Evolutionary conservation across 2,113 vertebrate species (phyloP).

Genomic region (Dromas ardeola): DNA sequence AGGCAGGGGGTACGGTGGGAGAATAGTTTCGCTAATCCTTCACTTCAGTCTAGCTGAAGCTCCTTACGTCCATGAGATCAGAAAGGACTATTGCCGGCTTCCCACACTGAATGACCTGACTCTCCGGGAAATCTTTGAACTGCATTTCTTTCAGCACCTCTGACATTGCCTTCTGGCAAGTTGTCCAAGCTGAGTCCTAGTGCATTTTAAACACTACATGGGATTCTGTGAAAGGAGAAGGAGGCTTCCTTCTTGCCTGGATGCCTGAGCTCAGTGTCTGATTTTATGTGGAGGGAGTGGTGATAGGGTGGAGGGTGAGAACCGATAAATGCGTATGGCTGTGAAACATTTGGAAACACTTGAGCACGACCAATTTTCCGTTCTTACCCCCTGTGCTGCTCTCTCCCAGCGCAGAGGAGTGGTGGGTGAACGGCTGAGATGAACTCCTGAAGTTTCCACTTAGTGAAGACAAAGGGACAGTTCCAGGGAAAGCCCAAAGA

Average conservation of each 20-base stretch:
- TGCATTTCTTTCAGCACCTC: conserved; percentile 51
- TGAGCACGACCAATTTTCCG: conserved; percentile 4
- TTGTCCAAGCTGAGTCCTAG: conserved; percentile 12
- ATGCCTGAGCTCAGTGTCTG: not conserved
- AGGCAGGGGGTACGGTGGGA: conserved; percentile 33
- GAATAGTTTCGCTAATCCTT: conserved; percentile 45
- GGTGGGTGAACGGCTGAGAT: conserved; percentile 13
- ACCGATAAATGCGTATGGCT: conserved; percentile 14
- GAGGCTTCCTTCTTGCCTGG: not conserved
- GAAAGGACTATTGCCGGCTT: conserved; percentile 44
- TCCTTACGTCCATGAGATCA: not conserved
- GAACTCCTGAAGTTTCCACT: conserved; percentile 16
- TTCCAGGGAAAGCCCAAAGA: conserved; percentile 26
- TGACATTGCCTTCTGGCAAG: conserved; percentile 48
- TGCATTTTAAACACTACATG: not conserved
- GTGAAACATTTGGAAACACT: conserved; percentile 66
- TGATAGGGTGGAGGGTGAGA: conserved; percentile 38
- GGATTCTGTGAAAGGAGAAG: not conserved
- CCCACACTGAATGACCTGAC: conserved; percentile 52
- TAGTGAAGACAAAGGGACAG: not conserved
- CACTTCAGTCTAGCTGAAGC: conserved; percentile 36
- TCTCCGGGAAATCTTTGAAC: conserved; percentile 50
- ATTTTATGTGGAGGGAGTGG: conserved; percentile 46
- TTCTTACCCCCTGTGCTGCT: conserved; percentile 1
- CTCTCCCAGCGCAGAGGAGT: not conserved